phyloP scores from a whole-genome alignment of 2,888 invertebrate species.

The Sphaerophoria taeniata region DNA sequence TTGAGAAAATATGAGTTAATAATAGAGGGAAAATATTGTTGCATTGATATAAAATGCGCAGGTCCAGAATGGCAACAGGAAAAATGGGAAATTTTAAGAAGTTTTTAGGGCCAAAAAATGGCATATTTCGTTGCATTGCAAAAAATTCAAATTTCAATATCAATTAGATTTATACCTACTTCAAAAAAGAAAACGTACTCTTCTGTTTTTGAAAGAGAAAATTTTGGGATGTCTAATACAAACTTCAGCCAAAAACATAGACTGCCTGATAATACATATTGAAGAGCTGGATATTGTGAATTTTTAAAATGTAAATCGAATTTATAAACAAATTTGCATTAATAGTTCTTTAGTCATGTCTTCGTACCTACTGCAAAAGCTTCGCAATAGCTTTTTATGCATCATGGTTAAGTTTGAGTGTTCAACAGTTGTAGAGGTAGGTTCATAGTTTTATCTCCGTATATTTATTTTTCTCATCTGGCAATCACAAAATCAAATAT shows the following conservation, averaged over 20 bases:
- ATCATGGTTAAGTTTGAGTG: not conserved
- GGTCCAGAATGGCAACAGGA: not conserved
- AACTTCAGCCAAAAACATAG: no score
- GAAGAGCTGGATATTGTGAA: no score
- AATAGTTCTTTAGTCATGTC: not conserved
- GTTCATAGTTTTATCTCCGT: not conserved
- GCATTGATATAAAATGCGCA: slow-evolving; percentile 34
- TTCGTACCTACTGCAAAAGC: not conserved
- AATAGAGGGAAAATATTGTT: slow-evolving; percentile 6
- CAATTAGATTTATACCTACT: no score
- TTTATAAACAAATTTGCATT: no score
- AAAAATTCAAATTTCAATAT: not conserved
- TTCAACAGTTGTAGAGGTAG: slow-evolving; percentile 44
- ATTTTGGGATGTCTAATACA: no score
- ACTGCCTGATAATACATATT: no score
- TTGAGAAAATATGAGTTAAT: not conserved
- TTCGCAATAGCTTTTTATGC: not conserved
- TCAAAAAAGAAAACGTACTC: no score
- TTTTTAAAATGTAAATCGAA: no score
- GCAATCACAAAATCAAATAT: slow-evolving; percentile 34
- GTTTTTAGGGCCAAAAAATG: not conserved
- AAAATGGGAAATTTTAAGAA: slow-evolving; percentile 29
- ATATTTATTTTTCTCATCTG: not conserved
- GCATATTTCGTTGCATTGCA: not conserved
- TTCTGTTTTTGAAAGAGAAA: no score